Evolutionary conservation across 1,140 invertebrate species (phyloP), one percentile per base, ranked within the genome.

Genomic region (Leptinotarsa undecemlineata): DNA sequence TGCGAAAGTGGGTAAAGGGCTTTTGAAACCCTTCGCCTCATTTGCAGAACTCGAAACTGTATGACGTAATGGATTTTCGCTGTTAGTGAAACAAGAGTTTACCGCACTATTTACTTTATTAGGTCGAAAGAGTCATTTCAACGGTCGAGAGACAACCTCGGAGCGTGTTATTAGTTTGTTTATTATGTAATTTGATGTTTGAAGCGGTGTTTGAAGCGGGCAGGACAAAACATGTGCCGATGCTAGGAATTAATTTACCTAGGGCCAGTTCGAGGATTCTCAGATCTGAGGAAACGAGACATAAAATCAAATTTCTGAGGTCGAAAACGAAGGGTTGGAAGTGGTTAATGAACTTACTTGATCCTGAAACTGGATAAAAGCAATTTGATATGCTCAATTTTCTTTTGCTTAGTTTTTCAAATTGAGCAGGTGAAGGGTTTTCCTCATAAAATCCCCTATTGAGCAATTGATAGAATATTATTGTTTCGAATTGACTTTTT

Each of bases 121-220:
- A 48, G 66, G 66, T 68, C 66, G 19, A 68, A 48, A 68, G 66
- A 68, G 66, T 68, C 66, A 19, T 68, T 68, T 47, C 5, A 48
- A 68, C 66, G 33, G n/a, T 23, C 63, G 20, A 33, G 15, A 20
- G 21, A 47, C 15, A 8, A 11, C 6, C 42, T 68, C 66, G 23
- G 51, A 68, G 42, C 66, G 23, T 68, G 66, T 68, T 68, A 68
- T 68, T 68, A 68, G 66, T 68, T 68, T 68, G 66, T 68, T 68
- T 68, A 42, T 68, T 68, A 47, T 68, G 23, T 68, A 68, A 33
- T 68, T 68, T 33, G n/a, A 42, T 17, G n/a, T 19, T 66, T 66
- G 13, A 21, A 21, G 14, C 23, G 26, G 14, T n/a, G n/a, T 20
- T 48, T n/a, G n/a, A n/a, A n/a, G n/a, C 19, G 11, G 15, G 66